Percentiles rank a stretch among this genome's conserved stretches.
These are phyloP conservation scores for Drosophila barbarae DNA, from an alignment of 2,888 invertebrate genomes.

Conservation along the genomic window DNA sequence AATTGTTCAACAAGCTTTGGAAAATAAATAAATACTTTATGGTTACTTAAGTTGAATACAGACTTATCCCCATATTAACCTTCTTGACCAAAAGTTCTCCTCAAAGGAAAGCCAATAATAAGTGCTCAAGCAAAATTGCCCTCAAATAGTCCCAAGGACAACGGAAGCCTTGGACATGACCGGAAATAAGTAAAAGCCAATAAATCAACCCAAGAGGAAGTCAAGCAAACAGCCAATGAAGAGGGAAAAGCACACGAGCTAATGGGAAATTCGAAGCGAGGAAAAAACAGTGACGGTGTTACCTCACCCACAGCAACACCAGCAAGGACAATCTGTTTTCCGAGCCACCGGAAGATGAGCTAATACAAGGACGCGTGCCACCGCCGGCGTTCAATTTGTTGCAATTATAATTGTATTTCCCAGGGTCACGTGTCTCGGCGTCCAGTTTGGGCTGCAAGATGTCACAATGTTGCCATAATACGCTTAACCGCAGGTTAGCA, in stretches of 20 bases:
- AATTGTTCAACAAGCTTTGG: no score
- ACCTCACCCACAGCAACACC: constrained; percentile 20
- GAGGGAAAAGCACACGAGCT: constrained; percentile 12
- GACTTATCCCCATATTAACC: background rate
- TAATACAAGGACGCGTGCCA: constrained; percentile 78
- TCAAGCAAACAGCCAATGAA: constrained; percentile 44
- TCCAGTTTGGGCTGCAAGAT: constrained; percentile 43
- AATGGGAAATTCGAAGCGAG: constrained; percentile 40
- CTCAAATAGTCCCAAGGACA: constrained; percentile 37
- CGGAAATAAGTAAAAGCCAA: constrained; percentile 77
- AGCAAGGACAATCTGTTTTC: constrained; percentile 25
- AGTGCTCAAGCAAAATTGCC: constrained; percentile 50
- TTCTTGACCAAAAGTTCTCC: background rate
- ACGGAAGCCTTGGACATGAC: constrained; percentile 40
- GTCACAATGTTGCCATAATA: constrained; percentile 72
- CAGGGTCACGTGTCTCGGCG: constrained; percentile 54
- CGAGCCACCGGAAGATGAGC: constrained; percentile 72
- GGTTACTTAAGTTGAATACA: background rate
- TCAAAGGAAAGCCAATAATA: constrained; percentile 52
- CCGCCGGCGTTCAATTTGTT: constrained; percentile 79
- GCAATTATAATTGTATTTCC: constrained; percentile 79
- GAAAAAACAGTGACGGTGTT: constrained; percentile 37
- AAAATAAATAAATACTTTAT: background rate
- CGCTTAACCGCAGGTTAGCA: constrained; percentile 63
- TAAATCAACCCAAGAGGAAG: constrained; percentile 71